phyloP scores from a whole-genome alignment of 2,113 vertebrate species.

The Pimephales promelas region DNA sequence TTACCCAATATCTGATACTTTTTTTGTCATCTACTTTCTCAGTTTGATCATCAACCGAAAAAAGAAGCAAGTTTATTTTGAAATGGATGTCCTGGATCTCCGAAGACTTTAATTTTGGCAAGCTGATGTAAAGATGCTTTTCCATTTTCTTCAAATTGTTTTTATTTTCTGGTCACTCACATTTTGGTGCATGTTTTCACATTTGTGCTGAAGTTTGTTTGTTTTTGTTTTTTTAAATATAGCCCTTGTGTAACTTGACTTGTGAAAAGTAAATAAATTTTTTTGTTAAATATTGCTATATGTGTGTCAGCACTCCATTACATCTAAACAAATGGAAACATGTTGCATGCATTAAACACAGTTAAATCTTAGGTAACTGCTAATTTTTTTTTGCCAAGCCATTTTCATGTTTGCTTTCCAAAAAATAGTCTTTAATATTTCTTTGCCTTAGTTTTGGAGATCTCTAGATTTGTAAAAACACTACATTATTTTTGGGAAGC shows the following conservation, averaged over 20 bases:
- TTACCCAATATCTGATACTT: background rate
- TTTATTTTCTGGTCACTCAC: slow-evolving; percentile 22
- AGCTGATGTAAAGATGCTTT: background rate
- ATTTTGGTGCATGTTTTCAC: slow-evolving; percentile 47
- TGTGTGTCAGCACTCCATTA: background rate
- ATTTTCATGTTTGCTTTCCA: too few relatives aligned
- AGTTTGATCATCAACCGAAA: background rate
- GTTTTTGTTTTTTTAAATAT: slow-evolving; percentile 59
- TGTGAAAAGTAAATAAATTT: too few relatives aligned
- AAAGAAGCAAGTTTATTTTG: slow-evolving; percentile 13
- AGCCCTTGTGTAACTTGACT: slow-evolving; percentile 69
- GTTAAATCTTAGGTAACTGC: background rate
- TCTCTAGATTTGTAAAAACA: too few relatives aligned
- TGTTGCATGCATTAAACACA: background rate
- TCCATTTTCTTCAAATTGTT: background rate
- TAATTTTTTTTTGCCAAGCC: too few relatives aligned
- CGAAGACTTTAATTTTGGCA: slow-evolving; percentile 30
- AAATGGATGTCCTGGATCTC: slow-evolving; percentile 14
- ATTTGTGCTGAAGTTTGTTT: slow-evolving; percentile 15
- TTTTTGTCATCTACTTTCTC: slow-evolving; percentile 24
- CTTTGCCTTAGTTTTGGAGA: too few relatives aligned
- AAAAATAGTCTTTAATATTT: too few relatives aligned
- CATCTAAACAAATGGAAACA: background rate
- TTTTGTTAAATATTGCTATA: slow-evolving; percentile 65
- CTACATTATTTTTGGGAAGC: background rate